Conservation (phyloP, 2,888 invertebrate genomes). For the Leucophenga maculata region DNA sequence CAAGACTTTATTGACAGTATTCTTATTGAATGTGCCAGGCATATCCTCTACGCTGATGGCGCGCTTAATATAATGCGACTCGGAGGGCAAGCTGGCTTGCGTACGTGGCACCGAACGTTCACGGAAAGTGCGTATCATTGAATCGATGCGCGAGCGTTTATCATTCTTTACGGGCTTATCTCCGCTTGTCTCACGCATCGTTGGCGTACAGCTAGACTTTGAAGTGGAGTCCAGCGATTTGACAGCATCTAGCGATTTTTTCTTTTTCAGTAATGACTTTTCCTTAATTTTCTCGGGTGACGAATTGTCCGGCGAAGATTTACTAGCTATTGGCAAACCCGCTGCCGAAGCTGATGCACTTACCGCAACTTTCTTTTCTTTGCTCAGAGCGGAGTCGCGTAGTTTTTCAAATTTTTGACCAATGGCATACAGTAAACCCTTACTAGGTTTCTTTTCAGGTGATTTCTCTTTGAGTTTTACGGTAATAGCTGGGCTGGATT, state of each 20-base stretch:
- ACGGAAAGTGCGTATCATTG: slow-evolving; percentile 76
- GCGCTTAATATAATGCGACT: slow-evolving; percentile 79
- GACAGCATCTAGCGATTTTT: slow-evolving; percentile 56
- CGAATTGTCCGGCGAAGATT: slow-evolving; percentile 50
- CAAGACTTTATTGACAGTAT: slow-evolving; percentile 83
- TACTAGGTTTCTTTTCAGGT: slow-evolving; percentile 77
- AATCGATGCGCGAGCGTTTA: slow-evolving; percentile 73
- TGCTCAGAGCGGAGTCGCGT: slow-evolving; percentile 74
- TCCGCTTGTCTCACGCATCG: slow-evolving; percentile 21
- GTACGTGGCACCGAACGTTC: slow-evolving; percentile 79
- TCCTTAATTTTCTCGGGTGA: slow-evolving; percentile 49
- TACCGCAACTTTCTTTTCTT: slow-evolving; percentile 58
- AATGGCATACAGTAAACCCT: slow-evolving; percentile 80
- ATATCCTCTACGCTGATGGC: slow-evolving; percentile 83
- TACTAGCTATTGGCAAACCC: slow-evolving; percentile 57
- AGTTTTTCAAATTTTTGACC: slow-evolving; percentile 85
- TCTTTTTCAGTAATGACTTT: slow-evolving; percentile 73
- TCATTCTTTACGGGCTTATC: slow-evolving; percentile 62
- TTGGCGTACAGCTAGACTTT: not conserved
- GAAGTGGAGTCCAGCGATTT: slow-evolving; percentile 26
- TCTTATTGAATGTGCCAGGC: slow-evolving; percentile 75
- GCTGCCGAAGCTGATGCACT: slow-evolving; percentile 34
- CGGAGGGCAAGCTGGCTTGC: slow-evolving; percentile 74
- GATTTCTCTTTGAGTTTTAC: slow-evolving; percentile 67
- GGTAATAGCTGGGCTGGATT: slow-evolving; percentile 57